Conservation (phyloP, 2,888 invertebrate genomes). For the Drosophila ezoana region DNA sequence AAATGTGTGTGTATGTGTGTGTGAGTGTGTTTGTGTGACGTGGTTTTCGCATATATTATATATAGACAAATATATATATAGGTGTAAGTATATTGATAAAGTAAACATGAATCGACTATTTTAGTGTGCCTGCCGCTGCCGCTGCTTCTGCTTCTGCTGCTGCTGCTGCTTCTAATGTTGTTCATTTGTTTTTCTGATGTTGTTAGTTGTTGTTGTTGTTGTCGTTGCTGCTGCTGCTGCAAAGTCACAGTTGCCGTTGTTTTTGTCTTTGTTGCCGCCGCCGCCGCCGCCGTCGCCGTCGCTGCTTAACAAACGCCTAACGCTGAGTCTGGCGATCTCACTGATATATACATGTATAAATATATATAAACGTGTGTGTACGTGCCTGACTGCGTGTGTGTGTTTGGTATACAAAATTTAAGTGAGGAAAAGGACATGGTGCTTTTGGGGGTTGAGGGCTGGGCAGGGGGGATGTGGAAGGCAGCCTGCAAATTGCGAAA, state of each 20-base stretch:
- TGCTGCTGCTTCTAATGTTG: not conserved
- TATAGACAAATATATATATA: not conserved
- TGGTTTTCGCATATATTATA: conserved; percentile 8
- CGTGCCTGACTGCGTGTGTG: not conserved
- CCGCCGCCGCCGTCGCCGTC: not conserved
- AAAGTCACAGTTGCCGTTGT: not conserved
- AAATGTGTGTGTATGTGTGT: conserved; percentile 27
- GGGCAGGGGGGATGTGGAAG: not conserved
- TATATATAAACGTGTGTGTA: not conserved
- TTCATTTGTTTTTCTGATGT: not conserved
- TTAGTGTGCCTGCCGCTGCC: conserved; percentile 23
- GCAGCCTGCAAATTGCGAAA: conserved; percentile 2
- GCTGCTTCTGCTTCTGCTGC: conserved; percentile 11
- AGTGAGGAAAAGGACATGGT: no score
- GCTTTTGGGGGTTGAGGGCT: not conserved
- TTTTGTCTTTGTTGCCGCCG: not conserved
- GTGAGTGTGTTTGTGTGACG: conserved; percentile 1
- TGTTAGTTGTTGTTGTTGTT: conserved; percentile 1
- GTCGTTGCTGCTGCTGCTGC: not conserved
- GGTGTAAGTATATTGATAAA: conserved; percentile 32
- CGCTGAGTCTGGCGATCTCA: not conserved
- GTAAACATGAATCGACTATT: conserved; percentile 53
- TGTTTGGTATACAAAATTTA: conserved; percentile 1
- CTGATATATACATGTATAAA: not conserved
- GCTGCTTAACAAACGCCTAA: not conserved